Evolutionary conservation across 2,797 vertebrate species (phyloP), one percentile per base, ranked within the genome.

Genomic region (Diplodus sargus): DNA sequence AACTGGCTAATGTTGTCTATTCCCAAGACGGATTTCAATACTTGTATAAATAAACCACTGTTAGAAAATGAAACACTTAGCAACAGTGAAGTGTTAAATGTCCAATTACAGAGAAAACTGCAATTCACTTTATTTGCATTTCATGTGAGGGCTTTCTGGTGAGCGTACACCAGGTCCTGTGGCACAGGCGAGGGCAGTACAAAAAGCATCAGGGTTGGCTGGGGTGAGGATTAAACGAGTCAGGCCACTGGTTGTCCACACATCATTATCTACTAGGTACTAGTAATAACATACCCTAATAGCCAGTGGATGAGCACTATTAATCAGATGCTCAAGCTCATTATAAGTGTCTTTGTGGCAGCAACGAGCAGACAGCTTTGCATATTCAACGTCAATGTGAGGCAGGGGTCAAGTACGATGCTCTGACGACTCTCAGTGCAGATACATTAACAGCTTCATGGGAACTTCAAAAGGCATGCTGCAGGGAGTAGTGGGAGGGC

Each of bases 291-390:
- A 9, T 53, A 79, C 65, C 69, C 69, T 85, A 81, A 83, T 76
- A 82, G 79, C 84, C 76, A 64, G 63, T 64, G 62, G 85, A 87
- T 71, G 72, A 75, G 81, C 53, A 74, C 78, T 83, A 83, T 87
- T 91, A 92, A 84, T 90, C 74, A 91, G 79, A 77, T 87, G 76
- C 86, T 89, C 66, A 81, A 68, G 84, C 82, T 91, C 88, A 91
- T 93, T 89, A 89, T 62, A 60, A 71, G 54, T 61, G 73, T 67
- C 43, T 82, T 80, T 77, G 68, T 71, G 82, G 82, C 78, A 76
- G 74, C 79, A 66, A 63, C 58, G 70, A 79, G 47, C 48, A 51
- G 64, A 49, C 34, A 85, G 70, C 54, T 80, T 79, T 88, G 82
- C 82, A 91, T 91, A 89, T 86, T 86, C 73, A 84, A 54, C 63